These are phyloP conservation scores for Apis cerana DNA, from an alignment of 1,140 invertebrate genomes.

Conservation along the genomic window DNA sequence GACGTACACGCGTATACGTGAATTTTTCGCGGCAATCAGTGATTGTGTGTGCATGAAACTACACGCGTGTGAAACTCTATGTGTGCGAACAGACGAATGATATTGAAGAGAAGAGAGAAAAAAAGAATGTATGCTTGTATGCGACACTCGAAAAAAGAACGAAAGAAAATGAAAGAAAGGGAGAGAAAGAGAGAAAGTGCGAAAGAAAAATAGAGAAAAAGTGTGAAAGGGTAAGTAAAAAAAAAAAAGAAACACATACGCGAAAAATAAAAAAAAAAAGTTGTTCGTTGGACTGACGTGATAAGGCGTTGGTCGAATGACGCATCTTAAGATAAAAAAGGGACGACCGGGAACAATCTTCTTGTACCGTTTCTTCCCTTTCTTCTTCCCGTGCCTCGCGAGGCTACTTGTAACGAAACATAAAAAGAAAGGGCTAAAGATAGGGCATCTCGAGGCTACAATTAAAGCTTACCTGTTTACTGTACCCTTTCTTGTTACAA, in stretches of 20 bases:
- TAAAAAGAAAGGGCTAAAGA: slow-evolving; percentile 32
- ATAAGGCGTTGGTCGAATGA: slow-evolving; percentile 77
- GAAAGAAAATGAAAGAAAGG: slow-evolving; percentile 2
- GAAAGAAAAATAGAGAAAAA: slow-evolving; percentile 16
- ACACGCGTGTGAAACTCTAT: background rate
- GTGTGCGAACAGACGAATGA: background rate
- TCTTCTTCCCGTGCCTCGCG: slow-evolving; percentile 64
- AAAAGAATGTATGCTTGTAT: background rate
- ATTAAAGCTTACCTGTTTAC: slow-evolving; percentile 39
- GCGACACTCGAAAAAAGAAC: background rate
- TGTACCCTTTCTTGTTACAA: slow-evolving; percentile 12
- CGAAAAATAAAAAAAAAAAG: slow-evolving; percentile 50
- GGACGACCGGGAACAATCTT: slow-evolving; percentile 72
- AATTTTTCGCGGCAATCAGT: background rate
- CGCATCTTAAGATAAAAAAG: slow-evolving; percentile 74
- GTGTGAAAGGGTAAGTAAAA: slow-evolving; percentile 39
- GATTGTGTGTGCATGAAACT: background rate
- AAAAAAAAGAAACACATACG: slow-evolving; percentile 27
- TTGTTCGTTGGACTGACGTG: slow-evolving; percentile 79
- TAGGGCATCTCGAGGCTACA: slow-evolving; percentile 41
- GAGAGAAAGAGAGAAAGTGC: slow-evolving; percentile 25
- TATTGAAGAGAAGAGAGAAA: background rate
- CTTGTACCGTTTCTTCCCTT: slow-evolving; percentile 60
- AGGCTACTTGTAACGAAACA: slow-evolving; percentile 38
- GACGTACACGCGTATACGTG: slow-evolving; percentile 43